Percentiles rank a stretch among this genome's conserved stretches.
Evolutionary conservation across 1,140 invertebrate genomes (phyloP).

Genomic region (Drosophila tani): DNA sequence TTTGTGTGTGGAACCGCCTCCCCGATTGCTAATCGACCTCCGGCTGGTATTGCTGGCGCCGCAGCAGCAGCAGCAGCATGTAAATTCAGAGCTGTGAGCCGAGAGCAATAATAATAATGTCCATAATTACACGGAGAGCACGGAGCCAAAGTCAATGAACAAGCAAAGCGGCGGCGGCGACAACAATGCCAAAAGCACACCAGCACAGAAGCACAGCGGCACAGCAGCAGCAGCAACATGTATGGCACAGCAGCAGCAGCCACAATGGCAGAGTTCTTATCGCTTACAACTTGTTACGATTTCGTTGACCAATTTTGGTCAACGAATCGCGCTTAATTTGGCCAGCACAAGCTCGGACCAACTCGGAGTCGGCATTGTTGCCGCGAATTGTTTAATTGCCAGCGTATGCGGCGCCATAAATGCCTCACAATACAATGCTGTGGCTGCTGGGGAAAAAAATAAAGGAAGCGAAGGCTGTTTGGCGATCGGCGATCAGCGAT

Average conservation of each 20-base stretch:
- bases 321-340: slow-evolving; percentile 67
- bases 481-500: slow-evolving; percentile 11
- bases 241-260: slow-evolving; percentile 6
- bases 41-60: slow-evolving; percentile 42
- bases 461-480: slow-evolving; percentile 13
- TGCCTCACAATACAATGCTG: slow-evolving; percentile 63
- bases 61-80: slow-evolving; percentile 34
- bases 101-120: slow-evolving; percentile 62
- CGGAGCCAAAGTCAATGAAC: slow-evolving; percentile 59
- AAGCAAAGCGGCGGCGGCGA: slow-evolving; percentile 35
- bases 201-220: slow-evolving; percentile 25
- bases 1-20: slow-evolving; percentile 54
- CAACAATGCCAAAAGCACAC: slow-evolving; percentile 60
- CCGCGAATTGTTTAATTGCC: slow-evolving; percentile 80
- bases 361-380: slow-evolving; percentile 56
- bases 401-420: slow-evolving; percentile 80
- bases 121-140: slow-evolving; percentile 65
- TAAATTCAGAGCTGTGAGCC: slow-evolving; percentile 51
- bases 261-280: slow-evolving; percentile 68
- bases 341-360: slow-evolving; percentile 44
- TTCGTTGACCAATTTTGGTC: slow-evolving; percentile 79
- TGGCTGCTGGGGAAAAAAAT: slow-evolving; percentile 1
- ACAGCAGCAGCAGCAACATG: slow-evolving; percentile 31
- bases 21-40: slow-evolving; percentile 51
- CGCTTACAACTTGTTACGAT: slow-evolving; percentile 81